These are phyloP conservation scores for Pongo pygmaeus DNA, from an alignment of 2,113 vertebrate genomes.

Conservation along the genomic window DNA sequence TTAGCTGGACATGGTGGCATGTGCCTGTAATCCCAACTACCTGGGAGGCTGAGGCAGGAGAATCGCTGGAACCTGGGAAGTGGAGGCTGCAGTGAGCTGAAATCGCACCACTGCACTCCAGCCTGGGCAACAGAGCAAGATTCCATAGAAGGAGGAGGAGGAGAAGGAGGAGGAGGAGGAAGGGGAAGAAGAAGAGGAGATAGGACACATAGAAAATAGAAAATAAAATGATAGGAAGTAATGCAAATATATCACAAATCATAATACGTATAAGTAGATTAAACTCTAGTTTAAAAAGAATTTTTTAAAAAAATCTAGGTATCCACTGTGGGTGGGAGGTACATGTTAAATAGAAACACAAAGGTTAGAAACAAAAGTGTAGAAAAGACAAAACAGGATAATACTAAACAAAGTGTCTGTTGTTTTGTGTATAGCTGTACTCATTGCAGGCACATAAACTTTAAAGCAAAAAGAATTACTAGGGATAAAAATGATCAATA, in stretches of 20 bases:
- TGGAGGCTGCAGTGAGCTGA: too few species aligned
- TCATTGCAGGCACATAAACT: neutral
- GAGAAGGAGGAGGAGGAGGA: too few species aligned
- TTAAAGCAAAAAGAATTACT: neutral
- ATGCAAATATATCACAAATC: neutral
- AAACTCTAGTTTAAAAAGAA: neutral
- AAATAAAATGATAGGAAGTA: neutral
- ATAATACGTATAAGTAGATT: neutral
- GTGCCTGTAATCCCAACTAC: too few species aligned
- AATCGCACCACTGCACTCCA: too few species aligned
- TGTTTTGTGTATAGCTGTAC: neutral
- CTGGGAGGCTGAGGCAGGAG: too few species aligned
- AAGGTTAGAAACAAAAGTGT: neutral
- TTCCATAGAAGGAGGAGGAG: too few species aligned
- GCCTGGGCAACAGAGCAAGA: too few species aligned
- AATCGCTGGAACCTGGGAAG: too few species aligned
- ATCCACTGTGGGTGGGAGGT: neutral
- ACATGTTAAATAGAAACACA: neutral
- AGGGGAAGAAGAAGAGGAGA: too few species aligned
- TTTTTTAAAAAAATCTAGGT: neutral
- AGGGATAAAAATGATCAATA: neutral
- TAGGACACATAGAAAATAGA: too few species aligned
- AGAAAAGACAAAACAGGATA: neutral
- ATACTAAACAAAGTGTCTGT: neutral
- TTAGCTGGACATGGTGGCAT: too few species aligned